Base-by-base conservation (phyloP, 2,113 vertebrate species). In the Amphiprion ocellaris region DNA sequence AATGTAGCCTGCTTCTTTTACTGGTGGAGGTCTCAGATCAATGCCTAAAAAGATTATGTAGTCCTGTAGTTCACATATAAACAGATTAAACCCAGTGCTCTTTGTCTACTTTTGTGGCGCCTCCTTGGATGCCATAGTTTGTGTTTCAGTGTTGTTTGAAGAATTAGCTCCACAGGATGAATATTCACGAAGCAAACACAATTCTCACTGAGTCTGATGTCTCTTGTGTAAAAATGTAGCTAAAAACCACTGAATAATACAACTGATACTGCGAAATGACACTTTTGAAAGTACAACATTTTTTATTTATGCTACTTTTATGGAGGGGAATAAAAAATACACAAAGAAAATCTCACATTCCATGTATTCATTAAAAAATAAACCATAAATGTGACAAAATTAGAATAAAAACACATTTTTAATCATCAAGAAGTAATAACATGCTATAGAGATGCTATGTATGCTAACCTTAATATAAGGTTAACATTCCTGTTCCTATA, bases 401-500 rank as follows among this genome's bases (percentile, higher is more conserved):
- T 49, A 17, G 1, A 69, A 33, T 49, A 50, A 26, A 28, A 30
- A 46, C 39, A 26, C 26, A 26, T 50, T 11, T 3, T 11, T 41
- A 41, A 28, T 17, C 17, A 39, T 33, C 1, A 56, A 37, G 26
- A 60, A 59, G 0, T 65, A 49, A 63, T 50, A 9, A 16, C 54
- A 79, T 53, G 47, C 41, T 16, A 12, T 58, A 66, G 4, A 39
- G 53, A 55, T 55, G 1, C 10, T 63, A 60, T 58, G 15, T 16
- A 65, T 65, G 59, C 4, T 64, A 55, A 74, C 56, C 62, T 69
- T 72, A 80, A 82, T 53, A 58, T 72, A 81, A 85, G 73, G 59
- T 73, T 65, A 65, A n/a, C 8, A 44, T 53, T 14, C 2, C 3
- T 24, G 1, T 63, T 58, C 8, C n/a, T 55, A 5, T 46, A 30